Evolutionary conservation across 2,797 vertebrate genomes (phyloP).

Genomic region (Chaunax sp.): DNA sequence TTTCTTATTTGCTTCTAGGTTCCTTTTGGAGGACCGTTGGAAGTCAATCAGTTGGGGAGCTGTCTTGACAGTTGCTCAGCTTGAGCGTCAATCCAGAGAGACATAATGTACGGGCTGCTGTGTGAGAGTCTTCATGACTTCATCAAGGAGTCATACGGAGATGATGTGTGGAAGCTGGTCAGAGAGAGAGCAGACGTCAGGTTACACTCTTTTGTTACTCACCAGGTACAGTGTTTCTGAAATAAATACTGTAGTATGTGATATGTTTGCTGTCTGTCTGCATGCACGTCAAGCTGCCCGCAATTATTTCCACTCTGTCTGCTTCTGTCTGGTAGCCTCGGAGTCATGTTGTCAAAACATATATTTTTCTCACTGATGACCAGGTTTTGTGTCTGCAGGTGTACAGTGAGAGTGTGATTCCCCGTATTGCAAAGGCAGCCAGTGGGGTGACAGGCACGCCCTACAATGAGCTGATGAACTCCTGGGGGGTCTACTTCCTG

Average conservation of each 20-base stretch:
- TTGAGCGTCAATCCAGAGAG: conserved; percentile 48
- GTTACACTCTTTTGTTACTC: conserved; percentile 83
- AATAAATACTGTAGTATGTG: conserved; percentile 21
- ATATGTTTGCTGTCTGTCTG: neutral
- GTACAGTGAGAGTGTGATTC: conserved; percentile 84
- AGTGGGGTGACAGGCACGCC: conserved; percentile 84
- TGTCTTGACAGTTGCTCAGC: conserved; percentile 48
- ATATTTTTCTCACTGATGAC: neutral
- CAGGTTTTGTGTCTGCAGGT: conserved; percentile 63
- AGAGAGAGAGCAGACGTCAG: conserved; percentile 81
- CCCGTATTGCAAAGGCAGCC: conserved; percentile 82
- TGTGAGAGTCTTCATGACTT: conserved; percentile 86
- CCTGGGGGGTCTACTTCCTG: conserved; percentile 84
- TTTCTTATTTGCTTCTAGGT: conserved; percentile 59
- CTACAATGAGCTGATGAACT: conserved; percentile 86
- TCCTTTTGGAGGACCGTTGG: conserved; percentile 65
- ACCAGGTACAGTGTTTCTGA: conserved; percentile 71
- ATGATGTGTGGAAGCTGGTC: conserved; percentile 85
- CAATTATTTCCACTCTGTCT: neutral
- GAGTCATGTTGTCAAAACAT: conserved; percentile 6
- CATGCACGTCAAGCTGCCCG: conserved; percentile 5
- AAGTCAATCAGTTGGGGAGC: conserved; percentile 60
- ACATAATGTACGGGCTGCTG: conserved; percentile 83
- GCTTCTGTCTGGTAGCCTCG: neutral
- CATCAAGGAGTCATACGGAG: conserved; percentile 84